phyloP scores from a whole-genome alignment of 1,140 invertebrate species.

The Pollicipes pollicipes region DNA sequence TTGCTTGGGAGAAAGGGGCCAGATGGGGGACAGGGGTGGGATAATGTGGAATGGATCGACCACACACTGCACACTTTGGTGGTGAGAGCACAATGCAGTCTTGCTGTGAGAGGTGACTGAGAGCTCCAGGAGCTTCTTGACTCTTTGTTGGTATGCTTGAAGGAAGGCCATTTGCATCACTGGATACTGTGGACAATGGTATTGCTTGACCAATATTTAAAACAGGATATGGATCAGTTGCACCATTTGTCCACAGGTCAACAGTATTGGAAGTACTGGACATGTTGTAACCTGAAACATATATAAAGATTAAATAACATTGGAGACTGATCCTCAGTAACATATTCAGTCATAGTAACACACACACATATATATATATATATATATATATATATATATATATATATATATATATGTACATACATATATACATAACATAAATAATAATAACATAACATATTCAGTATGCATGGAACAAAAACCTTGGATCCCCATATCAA shows the following conservation, averaged over 20 bases:
- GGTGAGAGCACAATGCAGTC: neutral
- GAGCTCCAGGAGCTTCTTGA: neutral
- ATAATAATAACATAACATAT: too few species aligned
- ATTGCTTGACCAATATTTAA: neutral
- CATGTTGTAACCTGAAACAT: neutral
- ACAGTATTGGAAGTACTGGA: neutral
- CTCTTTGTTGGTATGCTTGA: too few species aligned
- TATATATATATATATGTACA: too few species aligned
- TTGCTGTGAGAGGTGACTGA: neutral
- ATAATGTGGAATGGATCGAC: neutral
- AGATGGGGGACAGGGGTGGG: neutral
- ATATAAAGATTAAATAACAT: neutral
- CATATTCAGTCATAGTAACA: too few species aligned
- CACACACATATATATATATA: too few species aligned
- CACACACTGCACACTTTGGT: neutral
- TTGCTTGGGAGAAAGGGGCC: neutral
- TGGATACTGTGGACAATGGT: neutral
- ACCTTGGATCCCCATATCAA: too few species aligned
- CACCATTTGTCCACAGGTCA: neutral
- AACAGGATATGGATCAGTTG: neutral
- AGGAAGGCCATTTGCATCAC: neutral
- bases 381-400: too few species aligned
- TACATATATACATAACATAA: too few species aligned
- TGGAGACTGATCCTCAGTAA: too few species aligned
- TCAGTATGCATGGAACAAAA: too few species aligned